Conservation (phyloP, 2,113 vertebrate species). For the Tragelaphus scriptus region DNA sequence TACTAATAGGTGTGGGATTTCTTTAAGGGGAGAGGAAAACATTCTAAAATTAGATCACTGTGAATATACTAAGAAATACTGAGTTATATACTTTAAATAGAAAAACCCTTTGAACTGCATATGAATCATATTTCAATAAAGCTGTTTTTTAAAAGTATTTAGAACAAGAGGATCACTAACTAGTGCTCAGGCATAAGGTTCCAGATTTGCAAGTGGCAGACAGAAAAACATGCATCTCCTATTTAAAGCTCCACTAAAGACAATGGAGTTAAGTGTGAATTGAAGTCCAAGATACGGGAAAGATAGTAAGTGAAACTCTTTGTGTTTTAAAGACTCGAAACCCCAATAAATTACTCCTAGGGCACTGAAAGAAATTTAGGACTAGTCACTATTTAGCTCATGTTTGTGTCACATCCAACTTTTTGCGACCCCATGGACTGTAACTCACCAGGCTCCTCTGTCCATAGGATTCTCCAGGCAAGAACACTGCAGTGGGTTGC, state of each 20-base stretch:
- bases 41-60: background rate
- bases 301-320: background rate
- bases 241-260: background rate
- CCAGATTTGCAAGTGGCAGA: background rate
- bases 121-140: background rate
- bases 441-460: background rate
- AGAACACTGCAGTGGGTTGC: background rate
- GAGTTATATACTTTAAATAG: background rate
- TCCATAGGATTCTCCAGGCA: background rate
- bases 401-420: rapidly evolving
- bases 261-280: background rate
- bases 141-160: background rate
- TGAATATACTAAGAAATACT: background rate
- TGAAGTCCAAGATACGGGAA: background rate
- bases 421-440: background rate
- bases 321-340: background rate
- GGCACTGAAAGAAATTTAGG: background rate
- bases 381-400: background rate
- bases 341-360: background rate
- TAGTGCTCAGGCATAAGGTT: background rate
- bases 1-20: background rate
- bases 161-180: background rate
- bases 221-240: background rate
- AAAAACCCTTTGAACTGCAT: background rate
- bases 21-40: background rate